These are phyloP conservation scores for Helostoma temminkii DNA, from an alignment of 2,797 vertebrate species.

Conservation along the genomic window DNA sequence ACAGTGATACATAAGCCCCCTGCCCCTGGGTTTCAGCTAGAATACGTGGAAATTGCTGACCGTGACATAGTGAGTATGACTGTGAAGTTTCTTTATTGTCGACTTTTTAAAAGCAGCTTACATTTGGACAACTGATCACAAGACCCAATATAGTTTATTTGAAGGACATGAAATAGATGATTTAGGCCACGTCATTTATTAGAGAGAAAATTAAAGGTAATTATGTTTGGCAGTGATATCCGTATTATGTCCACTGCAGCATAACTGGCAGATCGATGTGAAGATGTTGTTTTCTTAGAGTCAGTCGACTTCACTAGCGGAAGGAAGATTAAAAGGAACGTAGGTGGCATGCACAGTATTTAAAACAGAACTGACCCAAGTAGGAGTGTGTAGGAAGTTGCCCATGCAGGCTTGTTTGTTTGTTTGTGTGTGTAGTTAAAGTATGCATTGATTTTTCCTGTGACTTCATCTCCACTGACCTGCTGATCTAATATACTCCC, in stretches of 20 bases:
- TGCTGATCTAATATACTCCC: constrained; percentile 51
- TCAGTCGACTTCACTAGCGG: constrained; percentile 36
- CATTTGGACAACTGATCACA: constrained; percentile 1
- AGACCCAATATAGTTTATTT: not conserved
- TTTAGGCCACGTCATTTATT: constrained; percentile 4
- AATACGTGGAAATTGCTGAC: constrained; percentile 19
- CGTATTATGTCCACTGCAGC: constrained; percentile 17
- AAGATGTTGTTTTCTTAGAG: constrained; percentile 35
- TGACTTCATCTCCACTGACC: constrained; percentile 62
- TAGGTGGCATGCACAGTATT: constrained; percentile 57
- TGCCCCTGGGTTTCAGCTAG: constrained; percentile 27
- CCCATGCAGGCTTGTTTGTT: constrained; percentile 35
- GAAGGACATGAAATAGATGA: constrained; percentile 6
- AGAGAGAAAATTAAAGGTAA: constrained; percentile 1
- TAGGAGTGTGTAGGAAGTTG: constrained; percentile 67
- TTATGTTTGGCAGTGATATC: constrained; percentile 6
- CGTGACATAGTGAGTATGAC: constrained; percentile 25
- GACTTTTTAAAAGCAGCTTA: constrained; percentile 11
- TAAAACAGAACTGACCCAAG: constrained; percentile 52
- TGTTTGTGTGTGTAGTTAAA: constrained; percentile 19
- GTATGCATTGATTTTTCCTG: constrained; percentile 46
- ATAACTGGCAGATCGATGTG: constrained; percentile 37
- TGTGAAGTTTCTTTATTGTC: constrained; percentile 8
- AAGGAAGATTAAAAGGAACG: constrained; percentile 58
- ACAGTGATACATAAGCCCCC: constrained; percentile 65